These are phyloP conservation scores for Heloderma charlesbogerti DNA, from an alignment of 2,113 vertebrate genomes.

Conservation along the genomic window DNA sequence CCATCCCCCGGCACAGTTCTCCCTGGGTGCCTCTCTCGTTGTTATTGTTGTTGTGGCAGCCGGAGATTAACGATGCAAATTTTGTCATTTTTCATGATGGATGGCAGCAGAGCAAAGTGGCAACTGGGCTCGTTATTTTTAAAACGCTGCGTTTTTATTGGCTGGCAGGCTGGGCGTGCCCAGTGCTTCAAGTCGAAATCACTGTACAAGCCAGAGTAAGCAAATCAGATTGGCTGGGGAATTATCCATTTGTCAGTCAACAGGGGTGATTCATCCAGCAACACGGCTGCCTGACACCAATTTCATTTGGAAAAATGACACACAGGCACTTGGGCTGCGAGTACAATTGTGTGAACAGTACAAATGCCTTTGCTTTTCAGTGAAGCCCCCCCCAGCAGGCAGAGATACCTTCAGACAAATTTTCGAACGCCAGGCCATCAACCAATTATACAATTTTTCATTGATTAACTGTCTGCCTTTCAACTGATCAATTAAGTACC, in stretches of 20 bases:
- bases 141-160: conserved; percentile 29
- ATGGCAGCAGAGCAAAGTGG: conserved; percentile 49
- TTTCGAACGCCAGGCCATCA: background rate
- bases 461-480: no score
- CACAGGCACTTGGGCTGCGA: background rate
- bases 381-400: background rate
- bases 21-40: conserved; percentile 60
- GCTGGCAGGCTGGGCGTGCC: conserved; percentile 23
- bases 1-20: conserved; percentile 66
- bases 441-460: background rate
- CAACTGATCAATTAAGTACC: background rate
- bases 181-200: conserved; percentile 31
- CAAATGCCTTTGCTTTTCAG: no score
- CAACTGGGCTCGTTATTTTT: conserved; percentile 48
- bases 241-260: background rate
- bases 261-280: background rate
- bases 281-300: background rate
- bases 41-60: conserved; percentile 59
- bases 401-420: background rate
- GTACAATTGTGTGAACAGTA: no score
- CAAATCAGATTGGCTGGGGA: background rate
- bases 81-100: conserved; percentile 63
- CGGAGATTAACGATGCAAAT: conserved; percentile 71
- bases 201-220: background rate
- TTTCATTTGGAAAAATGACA: background rate